Conservation (phyloP, 2,797 vertebrate genomes). For the Coregonus suidteri region DNA sequence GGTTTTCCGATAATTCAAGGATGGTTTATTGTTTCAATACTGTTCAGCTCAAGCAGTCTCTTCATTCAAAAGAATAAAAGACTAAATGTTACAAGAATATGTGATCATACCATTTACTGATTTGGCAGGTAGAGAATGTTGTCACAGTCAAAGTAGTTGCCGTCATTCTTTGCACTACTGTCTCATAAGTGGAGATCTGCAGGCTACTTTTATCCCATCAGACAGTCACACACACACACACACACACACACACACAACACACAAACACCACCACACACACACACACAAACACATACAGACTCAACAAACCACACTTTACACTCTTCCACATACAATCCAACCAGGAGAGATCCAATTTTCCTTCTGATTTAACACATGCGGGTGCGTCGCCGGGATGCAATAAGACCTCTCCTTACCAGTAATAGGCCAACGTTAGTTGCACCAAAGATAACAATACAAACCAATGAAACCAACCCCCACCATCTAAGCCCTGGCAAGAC, state of each 20-base stretch:
- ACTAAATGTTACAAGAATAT: neutral
- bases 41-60: neutral
- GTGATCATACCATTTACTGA: no score
- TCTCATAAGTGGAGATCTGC: no score
- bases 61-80: neutral
- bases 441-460: slow-evolving; percentile 38
- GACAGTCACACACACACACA: slow-evolving; percentile 2
- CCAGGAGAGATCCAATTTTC: slow-evolving; percentile 56
- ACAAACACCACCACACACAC: slow-evolving; percentile 20
- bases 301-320: slow-evolving; percentile 32
- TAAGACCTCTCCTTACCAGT: slow-evolving; percentile 36
- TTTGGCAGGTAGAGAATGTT: no score
- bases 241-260: slow-evolving; percentile 14
- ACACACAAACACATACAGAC: slow-evolving; percentile 8
- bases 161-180: no score
- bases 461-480: slow-evolving; percentile 2
- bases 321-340: slow-evolving; percentile 55
- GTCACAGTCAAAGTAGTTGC: no score
- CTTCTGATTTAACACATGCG: slow-evolving; percentile 53
- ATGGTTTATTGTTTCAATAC: neutral
- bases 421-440: slow-evolving; percentile 44
- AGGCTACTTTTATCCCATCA: slow-evolving; percentile 2
- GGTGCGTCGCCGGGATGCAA: slow-evolving; percentile 36
- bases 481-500: neutral
- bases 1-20: neutral